Conservation (phyloP, 2,888 invertebrate species). For the Julus scandinavius region DNA sequence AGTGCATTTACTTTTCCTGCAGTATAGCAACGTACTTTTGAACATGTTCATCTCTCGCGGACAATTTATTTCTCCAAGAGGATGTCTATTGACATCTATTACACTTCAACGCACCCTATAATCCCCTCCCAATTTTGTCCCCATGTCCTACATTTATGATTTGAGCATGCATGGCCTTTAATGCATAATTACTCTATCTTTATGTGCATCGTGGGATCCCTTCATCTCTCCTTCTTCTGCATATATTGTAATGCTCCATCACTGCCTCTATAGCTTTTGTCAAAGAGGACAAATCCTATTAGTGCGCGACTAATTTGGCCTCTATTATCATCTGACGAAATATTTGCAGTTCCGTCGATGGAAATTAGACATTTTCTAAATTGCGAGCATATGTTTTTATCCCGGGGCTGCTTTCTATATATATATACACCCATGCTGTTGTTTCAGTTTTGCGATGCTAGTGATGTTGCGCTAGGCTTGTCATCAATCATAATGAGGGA, state of each 20-base stretch:
- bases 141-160: slow-evolving; percentile 1
- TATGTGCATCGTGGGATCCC: neutral
- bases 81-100: slow-evolving; percentile 24
- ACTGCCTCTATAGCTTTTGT: neutral
- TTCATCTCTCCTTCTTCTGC: neutral
- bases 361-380: slow-evolving; percentile 30
- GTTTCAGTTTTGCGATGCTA: neutral
- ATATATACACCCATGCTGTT: neutral
- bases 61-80: neutral
- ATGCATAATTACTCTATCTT: slow-evolving; percentile 36
- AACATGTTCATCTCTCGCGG: neutral
- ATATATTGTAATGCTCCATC: neutral
- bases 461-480: neutral
- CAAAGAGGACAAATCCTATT: slow-evolving; percentile 43
- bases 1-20: neutral
- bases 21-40: neutral
- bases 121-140: slow-evolving; percentile 23
- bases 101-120: neutral
- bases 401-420: neutral
- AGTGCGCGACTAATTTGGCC: slow-evolving; percentile 36
- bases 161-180: slow-evolving; percentile 29
- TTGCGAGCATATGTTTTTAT: slow-evolving; percentile 42
- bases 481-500: slow-evolving; percentile 40
- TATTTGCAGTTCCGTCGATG: slow-evolving; percentile 37
- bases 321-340: slow-evolving; percentile 43